These are phyloP conservation scores for Argyresthia goedartella DNA, from an alignment of 2,888 invertebrate species.

Conservation along the genomic window DNA sequence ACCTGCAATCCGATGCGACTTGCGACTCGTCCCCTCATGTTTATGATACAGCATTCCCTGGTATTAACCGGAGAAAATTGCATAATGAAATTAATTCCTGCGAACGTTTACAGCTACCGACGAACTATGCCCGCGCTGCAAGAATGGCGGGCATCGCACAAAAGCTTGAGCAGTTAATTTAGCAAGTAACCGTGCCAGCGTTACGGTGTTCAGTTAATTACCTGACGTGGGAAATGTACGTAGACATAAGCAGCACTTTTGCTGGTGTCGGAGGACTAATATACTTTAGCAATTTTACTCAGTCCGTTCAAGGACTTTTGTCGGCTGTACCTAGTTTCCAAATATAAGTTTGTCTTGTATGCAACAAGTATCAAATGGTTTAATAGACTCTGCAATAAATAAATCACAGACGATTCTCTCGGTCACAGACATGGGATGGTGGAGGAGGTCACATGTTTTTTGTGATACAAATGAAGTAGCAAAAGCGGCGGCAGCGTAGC, in stretches of 20 bases:
- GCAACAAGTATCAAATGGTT: too few relatives aligned
- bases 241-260: neutral
- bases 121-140: neutral
- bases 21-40: neutral
- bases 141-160: neutral
- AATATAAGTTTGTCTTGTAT: too few relatives aligned
- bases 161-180: constrained; percentile 16
- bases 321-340: too few relatives aligned
- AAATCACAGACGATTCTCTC: too few relatives aligned
- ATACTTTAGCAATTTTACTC: too few relatives aligned
- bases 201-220: constrained; percentile 29
- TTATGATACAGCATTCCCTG: neutral
- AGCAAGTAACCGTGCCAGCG: constrained; percentile 13
- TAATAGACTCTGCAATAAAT: too few relatives aligned
- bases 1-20: neutral
- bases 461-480: too few relatives aligned
- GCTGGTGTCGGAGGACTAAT: neutral
- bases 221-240: constrained; percentile 33
- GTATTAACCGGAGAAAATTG: neutral
- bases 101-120: neutral
- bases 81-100: neutral
- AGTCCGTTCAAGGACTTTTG: too few relatives aligned
- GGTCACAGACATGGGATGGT: too few relatives aligned
- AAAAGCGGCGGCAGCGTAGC: too few relatives aligned
- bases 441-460: too few relatives aligned